These are phyloP conservation scores for Lagenorhynchus albirostris DNA, from an alignment of 2,113 vertebrate species.

Conservation along the genomic window DNA sequence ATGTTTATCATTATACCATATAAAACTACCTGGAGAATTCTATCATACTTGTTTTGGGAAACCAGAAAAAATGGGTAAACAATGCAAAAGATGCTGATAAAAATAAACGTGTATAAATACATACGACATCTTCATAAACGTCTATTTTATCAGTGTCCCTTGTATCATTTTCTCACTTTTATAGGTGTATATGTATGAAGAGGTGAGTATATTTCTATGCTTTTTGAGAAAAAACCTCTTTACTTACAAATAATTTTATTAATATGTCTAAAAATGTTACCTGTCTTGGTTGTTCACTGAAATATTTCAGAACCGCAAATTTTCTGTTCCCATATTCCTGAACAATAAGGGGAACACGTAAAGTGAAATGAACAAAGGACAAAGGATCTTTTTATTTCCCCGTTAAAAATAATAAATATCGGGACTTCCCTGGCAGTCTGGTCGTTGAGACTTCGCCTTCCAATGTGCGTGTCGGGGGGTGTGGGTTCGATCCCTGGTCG, in stretches of 20 bases:
- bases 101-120: background rate
- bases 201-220: background rate
- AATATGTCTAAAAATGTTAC: background rate
- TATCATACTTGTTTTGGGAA: background rate
- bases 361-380: background rate
- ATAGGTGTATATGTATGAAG: background rate
- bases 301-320: background rate
- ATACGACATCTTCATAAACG: background rate
- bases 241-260: background rate
- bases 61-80: background rate
- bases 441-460: too few relatives aligned
- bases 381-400: background rate
- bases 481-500: too few relatives aligned
- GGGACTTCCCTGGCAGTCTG: too few relatives aligned
- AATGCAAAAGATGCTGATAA: background rate
- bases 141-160: background rate
- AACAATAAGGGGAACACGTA: background rate
- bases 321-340: background rate
- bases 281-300: background rate
- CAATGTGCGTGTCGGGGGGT: too few relatives aligned
- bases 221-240: background rate
- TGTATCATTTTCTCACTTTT: background rate
- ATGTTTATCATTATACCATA: background rate
- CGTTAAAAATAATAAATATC: background rate
- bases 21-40: background rate